Evolutionary conservation across 2,888 invertebrate genomes (phyloP), one percentile per base, ranked within the genome.

Genomic region (Dynastes maya): DNA sequence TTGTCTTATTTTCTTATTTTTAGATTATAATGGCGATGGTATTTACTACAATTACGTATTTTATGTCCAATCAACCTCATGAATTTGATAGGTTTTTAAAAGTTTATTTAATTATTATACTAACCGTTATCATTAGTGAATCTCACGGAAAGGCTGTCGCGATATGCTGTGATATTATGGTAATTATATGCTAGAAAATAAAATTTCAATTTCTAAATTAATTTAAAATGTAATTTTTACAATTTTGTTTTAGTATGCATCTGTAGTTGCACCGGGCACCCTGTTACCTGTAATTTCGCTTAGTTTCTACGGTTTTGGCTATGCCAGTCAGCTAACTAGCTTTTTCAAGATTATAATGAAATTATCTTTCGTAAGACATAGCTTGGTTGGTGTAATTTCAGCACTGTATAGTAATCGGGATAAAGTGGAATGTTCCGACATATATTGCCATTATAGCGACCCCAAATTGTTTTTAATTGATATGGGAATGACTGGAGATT

Each of bases 401-500:
- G 72, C 72, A 6, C 40, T 74, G 8, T 74, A 61, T 22, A 5
- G 45, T n/a, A 29, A 74, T 37, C 13, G 72, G 40, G 58, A 74
- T 0, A 58, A 74, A 49, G 45, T 74, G 22, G 45, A 61, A 16
- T 74, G 72, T 27, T 74, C 72, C 22, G 72, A 61, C 11, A 61
- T 74, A 4, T 74, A 74, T n/a, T 74, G 72, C 45, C 72, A 74
- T 27, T 74, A 74, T 22, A 61, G 13, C 27, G 72, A 74, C 9
- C 61, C 72, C 13, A 49, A 61, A 45, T 2, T 61, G 13, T 74
- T 74, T 22, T 27, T 45, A 22, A 9, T 22, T 40, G 72, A 74
- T 74, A 74, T 74, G 72, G 72, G 72, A 45, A 27, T 74, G 72
- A 61, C 45, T 40, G 72, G 72, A 3, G 29, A 27, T n/a, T 74